Percentiles rank a stretch among this genome's conserved stretches.
phyloP scores from a whole-genome alignment of 2,888 invertebrate species.

The Lepeophtheirus nordmannii region DNA sequence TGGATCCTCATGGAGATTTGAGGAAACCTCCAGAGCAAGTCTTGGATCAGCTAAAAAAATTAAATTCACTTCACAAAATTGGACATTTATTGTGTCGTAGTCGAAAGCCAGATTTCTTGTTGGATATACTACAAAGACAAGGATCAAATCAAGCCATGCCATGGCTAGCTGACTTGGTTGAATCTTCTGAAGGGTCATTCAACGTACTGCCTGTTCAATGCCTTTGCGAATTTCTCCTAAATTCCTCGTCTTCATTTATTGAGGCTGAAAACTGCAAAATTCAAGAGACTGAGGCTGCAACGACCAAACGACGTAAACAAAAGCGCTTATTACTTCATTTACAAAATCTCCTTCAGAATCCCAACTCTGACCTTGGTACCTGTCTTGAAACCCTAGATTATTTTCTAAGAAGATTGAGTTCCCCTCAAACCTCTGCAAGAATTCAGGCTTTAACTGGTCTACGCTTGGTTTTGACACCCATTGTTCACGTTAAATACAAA shows the following conservation, averaged over 20 bases:
- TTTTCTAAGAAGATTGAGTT: conserved; percentile 66
- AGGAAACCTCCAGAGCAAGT: conserved; percentile 60
- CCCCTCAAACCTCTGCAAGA: conserved; percentile 59
- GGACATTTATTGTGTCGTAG: conserved; percentile 76
- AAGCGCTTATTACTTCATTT: conserved; percentile 54
- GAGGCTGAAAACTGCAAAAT: not conserved
- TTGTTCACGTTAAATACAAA: not conserved
- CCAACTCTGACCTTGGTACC: conserved; percentile 36
- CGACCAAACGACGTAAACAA: conserved; percentile 45
- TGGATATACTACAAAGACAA: conserved; percentile 74
- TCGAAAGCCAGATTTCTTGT: conserved; percentile 73
- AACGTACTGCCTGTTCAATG: conserved; percentile 91
- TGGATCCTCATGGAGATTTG: conserved; percentile 68
- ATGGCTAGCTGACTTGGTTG: conserved; percentile 84
- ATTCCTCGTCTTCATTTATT: conserved; percentile 30
- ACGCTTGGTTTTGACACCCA: conserved; percentile 29
- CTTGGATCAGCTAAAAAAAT: conserved; percentile 57
- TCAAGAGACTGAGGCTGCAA: conserved; percentile 38
- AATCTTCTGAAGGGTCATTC: conserved; percentile 57
- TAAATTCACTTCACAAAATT: conserved; percentile 61
- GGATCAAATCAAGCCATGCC: conserved; percentile 86
- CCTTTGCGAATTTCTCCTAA: conserved; percentile 79
- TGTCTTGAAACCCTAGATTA: conserved; percentile 77
- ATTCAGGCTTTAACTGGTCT: conserved; percentile 49
- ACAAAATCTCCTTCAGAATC: conserved; percentile 43